These are phyloP conservation scores for Brenthis hecate DNA, from an alignment of 2,888 invertebrate species.

Conservation along the genomic window DNA sequence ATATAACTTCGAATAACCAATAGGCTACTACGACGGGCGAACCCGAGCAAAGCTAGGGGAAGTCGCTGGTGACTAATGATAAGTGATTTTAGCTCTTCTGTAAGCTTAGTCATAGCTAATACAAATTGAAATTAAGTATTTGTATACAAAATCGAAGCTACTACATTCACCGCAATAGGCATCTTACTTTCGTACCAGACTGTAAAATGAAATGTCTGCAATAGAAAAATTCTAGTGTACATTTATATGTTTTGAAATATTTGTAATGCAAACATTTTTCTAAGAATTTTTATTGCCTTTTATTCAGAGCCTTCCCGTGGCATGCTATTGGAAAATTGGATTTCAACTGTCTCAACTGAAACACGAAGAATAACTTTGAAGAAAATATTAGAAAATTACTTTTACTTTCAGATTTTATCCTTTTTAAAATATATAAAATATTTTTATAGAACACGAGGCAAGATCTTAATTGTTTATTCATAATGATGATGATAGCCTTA, in stretches of 20 bases:
- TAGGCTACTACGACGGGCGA: background rate
- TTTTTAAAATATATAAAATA: background rate
- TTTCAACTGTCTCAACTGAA: slow-evolving; percentile 28
- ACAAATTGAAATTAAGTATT: no score
- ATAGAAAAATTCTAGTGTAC: slow-evolving; percentile 1
- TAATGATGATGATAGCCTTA: no score
- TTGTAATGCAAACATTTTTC: slow-evolving; percentile 21
- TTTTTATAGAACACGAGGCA: background rate
- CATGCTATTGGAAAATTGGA: slow-evolving; percentile 35
- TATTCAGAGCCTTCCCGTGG: slow-evolving; percentile 28
- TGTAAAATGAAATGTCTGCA: background rate
- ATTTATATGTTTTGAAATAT: slow-evolving; percentile 6
- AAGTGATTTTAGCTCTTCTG: no score
- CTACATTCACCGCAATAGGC: no score
- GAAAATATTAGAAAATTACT: background rate
- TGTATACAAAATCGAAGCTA: background rate
- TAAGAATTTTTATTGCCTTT: slow-evolving; percentile 45
- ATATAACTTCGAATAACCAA: no score
- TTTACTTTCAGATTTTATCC: slow-evolving; percentile 12
- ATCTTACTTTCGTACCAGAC: background rate
- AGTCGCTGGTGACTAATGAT: no score
- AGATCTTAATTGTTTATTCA: no score
- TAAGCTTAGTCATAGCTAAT: no score
- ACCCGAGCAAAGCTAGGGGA: background rate
- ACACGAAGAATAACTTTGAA: slow-evolving; percentile 6